Conservation (phyloP, 1,140 invertebrate genomes). For the Wasmannia auropunctata region DNA sequence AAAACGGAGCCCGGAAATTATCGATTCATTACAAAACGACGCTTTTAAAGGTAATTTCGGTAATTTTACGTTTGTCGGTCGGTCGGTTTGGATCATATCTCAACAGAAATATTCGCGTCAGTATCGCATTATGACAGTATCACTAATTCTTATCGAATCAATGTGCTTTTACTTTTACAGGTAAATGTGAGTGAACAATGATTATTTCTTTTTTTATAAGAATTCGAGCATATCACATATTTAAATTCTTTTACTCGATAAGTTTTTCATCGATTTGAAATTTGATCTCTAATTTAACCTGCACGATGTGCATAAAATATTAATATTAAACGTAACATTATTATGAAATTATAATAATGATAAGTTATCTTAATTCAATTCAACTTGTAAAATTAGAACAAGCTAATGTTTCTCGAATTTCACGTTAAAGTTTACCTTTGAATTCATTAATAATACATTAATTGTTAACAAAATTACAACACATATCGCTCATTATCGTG, state of each 20-base stretch:
- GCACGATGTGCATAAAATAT: not conserved
- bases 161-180: not conserved
- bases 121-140: too few relatives aligned
- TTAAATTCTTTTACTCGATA: not conserved
- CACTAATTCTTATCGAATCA: not conserved
- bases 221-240: not conserved
- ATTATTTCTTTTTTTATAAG: not conserved
- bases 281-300: not conserved
- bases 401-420: not conserved
- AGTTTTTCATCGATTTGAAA: not conserved
- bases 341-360: not conserved
- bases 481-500: not conserved
- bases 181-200: not conserved
- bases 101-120: not conserved
- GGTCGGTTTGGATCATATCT: not conserved
- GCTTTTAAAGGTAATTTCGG: not conserved
- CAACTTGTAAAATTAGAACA: not conserved
- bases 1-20: slow-evolving; percentile 36
- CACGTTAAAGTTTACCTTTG: not conserved
- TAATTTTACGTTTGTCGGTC: slow-evolving; percentile 9
- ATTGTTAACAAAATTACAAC: not conserved
- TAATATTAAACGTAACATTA: not conserved
- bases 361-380: not conserved
- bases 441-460: not conserved
- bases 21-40: slow-evolving; percentile 14